phyloP scores from a whole-genome alignment of 1,140 invertebrate genomes.

The Sarcophaga peregrina region DNA sequence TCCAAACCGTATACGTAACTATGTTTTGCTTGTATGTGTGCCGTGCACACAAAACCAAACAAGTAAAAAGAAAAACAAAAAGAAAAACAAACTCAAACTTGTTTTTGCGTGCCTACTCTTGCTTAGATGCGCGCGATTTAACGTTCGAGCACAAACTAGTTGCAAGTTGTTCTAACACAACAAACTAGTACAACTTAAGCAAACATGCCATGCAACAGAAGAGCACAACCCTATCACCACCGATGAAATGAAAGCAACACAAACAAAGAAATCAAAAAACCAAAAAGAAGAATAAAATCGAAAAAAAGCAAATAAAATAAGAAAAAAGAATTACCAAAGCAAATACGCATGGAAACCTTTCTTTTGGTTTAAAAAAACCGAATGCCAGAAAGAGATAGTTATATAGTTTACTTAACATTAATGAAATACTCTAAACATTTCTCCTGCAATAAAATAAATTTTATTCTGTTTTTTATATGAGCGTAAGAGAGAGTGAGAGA shows the following conservation, averaged over 20 bases:
- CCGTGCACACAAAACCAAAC: not conserved
- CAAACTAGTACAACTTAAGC: conserved; percentile 47
- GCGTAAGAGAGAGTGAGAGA: not conserved
- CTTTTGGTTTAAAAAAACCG: not conserved
- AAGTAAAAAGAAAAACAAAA: too few species aligned
- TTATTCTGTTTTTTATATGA: too few species aligned
- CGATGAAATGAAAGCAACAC: not conserved
- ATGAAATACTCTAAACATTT: too few species aligned
- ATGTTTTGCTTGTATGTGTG: not conserved
- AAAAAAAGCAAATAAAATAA: not conserved
- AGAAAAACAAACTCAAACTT: conserved; percentile 36
- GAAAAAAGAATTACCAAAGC: not conserved
- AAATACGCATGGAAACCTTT: not conserved
- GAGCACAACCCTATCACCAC: conserved; percentile 1
- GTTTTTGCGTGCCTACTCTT: conserved; percentile 61
- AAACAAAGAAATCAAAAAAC: not conserved
- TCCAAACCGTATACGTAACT: too few species aligned
- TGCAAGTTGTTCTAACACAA: conserved; percentile 44
- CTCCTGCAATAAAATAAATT: too few species aligned
- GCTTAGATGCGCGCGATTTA: conserved; percentile 62
- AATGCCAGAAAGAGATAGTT: not conserved
- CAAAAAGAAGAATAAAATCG: not conserved
- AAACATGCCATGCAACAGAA: conserved; percentile 43
- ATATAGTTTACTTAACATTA: too few species aligned
- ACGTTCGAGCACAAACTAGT: conserved; percentile 65